Conservation (phyloP, 1,140 invertebrate genomes). For the Brachionus paranguensis region DNA sequence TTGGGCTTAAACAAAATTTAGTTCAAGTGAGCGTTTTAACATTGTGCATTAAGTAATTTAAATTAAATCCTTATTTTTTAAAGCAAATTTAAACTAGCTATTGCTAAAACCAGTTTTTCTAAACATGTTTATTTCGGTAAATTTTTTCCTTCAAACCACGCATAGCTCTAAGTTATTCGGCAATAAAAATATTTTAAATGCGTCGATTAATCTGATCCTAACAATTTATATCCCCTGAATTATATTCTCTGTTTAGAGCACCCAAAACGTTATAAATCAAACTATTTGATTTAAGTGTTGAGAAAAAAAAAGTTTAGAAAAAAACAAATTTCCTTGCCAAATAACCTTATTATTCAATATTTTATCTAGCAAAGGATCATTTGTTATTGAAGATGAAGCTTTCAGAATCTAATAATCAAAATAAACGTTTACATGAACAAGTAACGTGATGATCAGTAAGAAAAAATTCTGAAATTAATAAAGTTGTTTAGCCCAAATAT, state of each 20-base stretch:
- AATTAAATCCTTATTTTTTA: not conserved
- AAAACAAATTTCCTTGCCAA: not conserved
- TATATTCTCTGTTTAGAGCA: not conserved
- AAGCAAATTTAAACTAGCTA: not conserved
- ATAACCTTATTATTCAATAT: not conserved
- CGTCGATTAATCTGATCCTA: constrained; percentile 28
- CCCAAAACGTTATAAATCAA: constrained; percentile 18
- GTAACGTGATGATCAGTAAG: not conserved
- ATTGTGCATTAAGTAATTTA: not conserved
- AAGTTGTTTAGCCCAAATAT: not conserved
- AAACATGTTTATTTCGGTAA: not conserved
- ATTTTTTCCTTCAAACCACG: not conserved
- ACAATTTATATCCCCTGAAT: not conserved
- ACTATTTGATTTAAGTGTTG: not conserved
- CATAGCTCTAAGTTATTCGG: not conserved
- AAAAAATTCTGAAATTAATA: not conserved
- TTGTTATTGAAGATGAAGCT: not conserved
- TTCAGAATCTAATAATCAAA: not conserved
- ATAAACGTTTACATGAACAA: not conserved
- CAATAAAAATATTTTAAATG: constrained; percentile 18
- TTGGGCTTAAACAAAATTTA: not conserved
- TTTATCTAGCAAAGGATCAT: not conserved
- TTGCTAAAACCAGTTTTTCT: not conserved
- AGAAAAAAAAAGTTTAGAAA: not conserved
- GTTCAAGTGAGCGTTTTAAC: not conserved